Evolutionary conservation across 2,113 vertebrate species (phyloP), one percentile per base, ranked within the genome.

Genomic region (Otocyon megalotis): DNA sequence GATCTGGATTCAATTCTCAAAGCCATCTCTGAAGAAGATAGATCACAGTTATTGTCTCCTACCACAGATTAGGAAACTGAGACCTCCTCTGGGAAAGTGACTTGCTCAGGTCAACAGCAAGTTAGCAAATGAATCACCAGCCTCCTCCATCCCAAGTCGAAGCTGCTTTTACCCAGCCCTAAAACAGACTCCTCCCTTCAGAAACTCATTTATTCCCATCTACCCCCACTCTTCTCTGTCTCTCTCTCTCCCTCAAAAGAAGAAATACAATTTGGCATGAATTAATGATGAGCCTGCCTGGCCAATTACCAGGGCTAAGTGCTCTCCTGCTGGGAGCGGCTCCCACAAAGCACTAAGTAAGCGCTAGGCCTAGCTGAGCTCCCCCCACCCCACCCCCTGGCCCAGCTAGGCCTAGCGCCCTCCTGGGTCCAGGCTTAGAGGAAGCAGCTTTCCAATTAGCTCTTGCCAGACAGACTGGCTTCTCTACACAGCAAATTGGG

Each of bases 391-490:
- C 63, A 13, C 5, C 12, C 20, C 72, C 97, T 94, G 97, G 54
- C 96, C 43, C 97, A 98, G 96, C 97, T 97, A 98, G 97, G 96
- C 97, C 98, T 95, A 98, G 96, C 6, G 96, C 97, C 97, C 97
- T 98, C 98, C 96, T 98, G 98, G 98, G 98, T 96, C 69, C 97
- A 97, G 97, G 97, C 97, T 98, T 97, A 98, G 98, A 98, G 98
- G 98, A 98, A 99, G 97, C 97, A 98, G 97, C 79, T 96, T 98
- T 98, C 98, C 97, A 98, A 98, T 98, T 98, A 98, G 97, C 98
- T 98, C 96, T 97, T 97, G 96, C 98, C 98, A 99, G 98, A 99
- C 98, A 98, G 99, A 98, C 98, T 98, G 98, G 98, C 98, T 98
- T 98, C 97, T 98, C 94, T 71, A 92, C 95, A 97, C 96, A 96